Evolutionary conservation across 2,888 invertebrate genomes (phyloP).

Genomic region (Cerceris ruficornis): DNA sequence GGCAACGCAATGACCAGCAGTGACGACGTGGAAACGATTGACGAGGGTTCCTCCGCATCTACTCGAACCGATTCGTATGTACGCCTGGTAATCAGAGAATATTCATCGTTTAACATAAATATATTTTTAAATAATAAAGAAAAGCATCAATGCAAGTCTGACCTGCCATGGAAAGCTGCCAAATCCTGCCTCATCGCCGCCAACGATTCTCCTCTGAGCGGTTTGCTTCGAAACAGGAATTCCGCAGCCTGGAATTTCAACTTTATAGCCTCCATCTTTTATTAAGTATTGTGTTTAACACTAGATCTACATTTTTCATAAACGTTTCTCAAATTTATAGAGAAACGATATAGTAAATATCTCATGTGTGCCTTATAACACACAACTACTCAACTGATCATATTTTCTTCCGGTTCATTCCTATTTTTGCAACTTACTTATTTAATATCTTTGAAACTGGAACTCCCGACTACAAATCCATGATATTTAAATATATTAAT

Average conservation of each 20-base stretch:
- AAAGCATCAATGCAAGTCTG: conserved; percentile 43
- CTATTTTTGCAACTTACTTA: no score
- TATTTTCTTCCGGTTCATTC: no score
- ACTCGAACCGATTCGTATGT: conserved; percentile 96
- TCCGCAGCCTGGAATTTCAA: conserved; percentile 89
- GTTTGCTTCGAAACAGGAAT: conserved; percentile 92
- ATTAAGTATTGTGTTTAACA: neutral
- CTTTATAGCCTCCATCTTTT: neutral
- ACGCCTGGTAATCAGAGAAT: conserved; percentile 83
- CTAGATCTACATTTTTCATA: no score
- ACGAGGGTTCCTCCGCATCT: conserved; percentile 96
- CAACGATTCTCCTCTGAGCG: conserved; percentile 94
- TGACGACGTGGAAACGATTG: conserved; percentile 95
- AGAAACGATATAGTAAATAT: no score
- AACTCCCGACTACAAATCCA: no score
- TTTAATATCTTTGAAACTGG: no score
- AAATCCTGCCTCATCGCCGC: conserved; percentile 96
- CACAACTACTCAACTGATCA: no score
- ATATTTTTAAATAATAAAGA: no score
- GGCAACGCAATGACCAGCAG: conserved; percentile 97
- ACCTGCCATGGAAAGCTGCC: conserved; percentile 97
- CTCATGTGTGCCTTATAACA: no score
- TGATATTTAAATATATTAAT: no score
- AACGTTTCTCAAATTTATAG: no score
- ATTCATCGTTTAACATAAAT: no score